Evolutionary conservation across 2,888 invertebrate genomes (phyloP).

Genomic region (Leptarthrus brevirostris): DNA sequence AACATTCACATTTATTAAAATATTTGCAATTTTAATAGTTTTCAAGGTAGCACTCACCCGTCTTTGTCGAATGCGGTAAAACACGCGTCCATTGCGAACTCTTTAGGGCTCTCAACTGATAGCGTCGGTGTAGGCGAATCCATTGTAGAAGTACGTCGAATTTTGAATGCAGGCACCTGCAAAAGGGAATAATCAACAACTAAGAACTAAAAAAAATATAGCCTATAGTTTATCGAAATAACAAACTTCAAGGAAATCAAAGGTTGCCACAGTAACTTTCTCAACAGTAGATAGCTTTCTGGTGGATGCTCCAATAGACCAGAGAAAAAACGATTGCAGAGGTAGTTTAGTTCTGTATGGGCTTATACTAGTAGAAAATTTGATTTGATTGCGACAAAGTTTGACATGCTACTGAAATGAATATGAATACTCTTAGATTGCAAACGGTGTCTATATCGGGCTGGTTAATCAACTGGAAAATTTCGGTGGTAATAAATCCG

Average conservation of each 20-base stretch:
- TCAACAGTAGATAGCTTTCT: neutral
- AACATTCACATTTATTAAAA: neutral
- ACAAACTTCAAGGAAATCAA: constrained; percentile 16
- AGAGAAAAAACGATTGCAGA: neutral
- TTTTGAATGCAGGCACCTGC: constrained; percentile 50
- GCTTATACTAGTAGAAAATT: too few relatives aligned
- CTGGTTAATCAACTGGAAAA: too few relatives aligned
- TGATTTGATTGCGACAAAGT: neutral
- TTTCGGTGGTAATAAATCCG: too few relatives aligned
- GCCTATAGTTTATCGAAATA: constrained; percentile 46
- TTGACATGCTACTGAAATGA: constrained; percentile 30
- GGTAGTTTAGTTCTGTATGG: too few relatives aligned
- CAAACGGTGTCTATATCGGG: too few relatives aligned
- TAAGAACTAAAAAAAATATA: constrained; percentile 18
- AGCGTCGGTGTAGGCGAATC: constrained; percentile 65
- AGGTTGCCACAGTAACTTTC: neutral
- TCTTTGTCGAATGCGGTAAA: constrained; percentile 92
- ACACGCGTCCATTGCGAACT: constrained; percentile 87
- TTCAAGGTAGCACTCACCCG: constrained; percentile 72
- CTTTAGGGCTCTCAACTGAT: constrained; percentile 69
- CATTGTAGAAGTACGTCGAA: constrained; percentile 57
- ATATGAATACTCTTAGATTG: too few relatives aligned
- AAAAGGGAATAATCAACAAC: constrained; percentile 38
- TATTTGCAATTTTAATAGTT: constrained; percentile 25
- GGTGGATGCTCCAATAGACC: neutral